Base-by-base conservation (phyloP, 1,140 invertebrate genomes). In the Scaptomyza graminum region DNA sequence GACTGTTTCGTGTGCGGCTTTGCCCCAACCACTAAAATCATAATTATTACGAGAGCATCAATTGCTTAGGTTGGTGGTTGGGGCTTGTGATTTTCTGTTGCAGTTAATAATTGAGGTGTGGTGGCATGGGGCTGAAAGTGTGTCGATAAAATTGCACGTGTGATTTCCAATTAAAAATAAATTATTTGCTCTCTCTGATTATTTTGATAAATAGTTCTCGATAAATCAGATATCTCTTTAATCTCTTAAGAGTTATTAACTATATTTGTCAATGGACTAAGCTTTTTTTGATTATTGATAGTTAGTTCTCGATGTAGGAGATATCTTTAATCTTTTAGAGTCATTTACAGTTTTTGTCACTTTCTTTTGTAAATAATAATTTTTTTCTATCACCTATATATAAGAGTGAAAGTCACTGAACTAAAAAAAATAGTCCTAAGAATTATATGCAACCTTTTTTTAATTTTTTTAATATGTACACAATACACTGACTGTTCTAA, bases 21-120 rank as follows among this genome's bases (percentile, higher is more conserved):
- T 39, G 62, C 2, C 31, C 54, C 25, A 49, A 13, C 52, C 63
- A 37, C 61, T 41, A 87, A 78, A 78, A 78, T 79, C 76, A 67
- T 85, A 87, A 88, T 87, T 88, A 88, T 87, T 87, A 88, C 61
- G 41, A 70, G 52, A 54, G 44, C 62, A 49, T 78, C 72, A 78
- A 52, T 78, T 67, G 57, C 61, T 66, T 70, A 11, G 70, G 50
- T 31, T 7, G 56, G 31, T 67, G 18, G 18, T 22, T 22, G 18
- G 18, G 18, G 18, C 18, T 71, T 71, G 65, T 74, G 76, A 62
- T 63, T 66, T 74, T 39, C 49, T 39, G 25, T 9, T 28, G 41
- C 54, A 50, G 65, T 72, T 60, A 60, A 71, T 71, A 46, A 51
- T 59, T 15, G 11, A 9, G 9, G 4, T 11, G 2, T 34, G 2